A percentile compares a stretch with the other conserved stretches of the same genome.
Evolutionary conservation across 2,113 vertebrate genomes (phyloP).

Genomic region (Anguilla japonica): DNA sequence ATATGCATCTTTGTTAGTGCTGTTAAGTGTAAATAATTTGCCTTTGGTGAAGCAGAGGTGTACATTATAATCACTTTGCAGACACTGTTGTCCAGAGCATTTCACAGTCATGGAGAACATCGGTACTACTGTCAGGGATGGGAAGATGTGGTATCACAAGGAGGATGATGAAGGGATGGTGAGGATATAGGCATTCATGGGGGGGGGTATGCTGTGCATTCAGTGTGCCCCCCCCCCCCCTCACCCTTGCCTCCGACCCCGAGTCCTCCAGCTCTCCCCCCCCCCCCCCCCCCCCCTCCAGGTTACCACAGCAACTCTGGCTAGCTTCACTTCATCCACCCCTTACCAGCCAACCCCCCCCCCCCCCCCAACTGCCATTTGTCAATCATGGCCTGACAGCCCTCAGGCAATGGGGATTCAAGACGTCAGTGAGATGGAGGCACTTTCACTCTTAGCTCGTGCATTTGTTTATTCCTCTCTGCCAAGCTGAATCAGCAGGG

Average conservation of each 20-base stretch:
- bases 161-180: neutral
- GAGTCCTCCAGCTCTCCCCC: neutral
- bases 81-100: no score
- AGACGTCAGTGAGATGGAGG: neutral
- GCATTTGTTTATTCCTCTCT: neutral
- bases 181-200: conserved; percentile 11
- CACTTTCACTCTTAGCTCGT: neutral
- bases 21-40: no score
- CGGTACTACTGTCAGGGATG: no score
- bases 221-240: neutral
- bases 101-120: no score
- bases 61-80: no score
- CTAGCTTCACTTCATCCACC: conserved; percentile 5
- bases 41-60: no score
- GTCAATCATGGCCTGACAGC: neutral
- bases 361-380: neutral
- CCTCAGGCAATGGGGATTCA: neutral
- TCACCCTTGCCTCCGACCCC: neutral
- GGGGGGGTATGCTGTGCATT: neutral
- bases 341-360: neutral
- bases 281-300: neutral
- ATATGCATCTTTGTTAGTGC: no score
- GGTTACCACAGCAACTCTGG: conserved; percentile 45
- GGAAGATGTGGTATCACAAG: no score
- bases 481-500: neutral